Evolutionary conservation across 2,113 vertebrate species (phyloP), one percentile per base, ranked within the genome.

Genomic region (Lagopus muta): DNA sequence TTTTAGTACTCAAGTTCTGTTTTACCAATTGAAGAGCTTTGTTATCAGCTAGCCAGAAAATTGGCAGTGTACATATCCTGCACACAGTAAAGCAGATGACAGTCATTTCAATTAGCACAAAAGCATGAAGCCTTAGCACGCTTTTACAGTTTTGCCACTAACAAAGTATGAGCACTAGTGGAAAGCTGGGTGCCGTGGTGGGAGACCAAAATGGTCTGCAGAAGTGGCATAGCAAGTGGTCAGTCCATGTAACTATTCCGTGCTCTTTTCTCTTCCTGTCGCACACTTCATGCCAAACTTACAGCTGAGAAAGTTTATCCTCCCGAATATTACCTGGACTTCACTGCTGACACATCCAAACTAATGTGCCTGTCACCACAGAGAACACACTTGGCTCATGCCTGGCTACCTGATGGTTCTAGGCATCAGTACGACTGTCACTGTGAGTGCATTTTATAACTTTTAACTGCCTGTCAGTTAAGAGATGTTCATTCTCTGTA

Each of bases 21-120:
- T 76, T 79, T 79, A 21, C 74, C 40, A 38, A 13, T 28, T 55
- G 48, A 95, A 78, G 58, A 54, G 15, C 81, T 91, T 34, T 38
- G 18, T 74, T 72, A 81, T n/a, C 70, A 71, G 15, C 69, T 82
- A 87, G 50, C 40, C 69, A 86, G 61, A 81, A 78, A 67, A 20
- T 42, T 65, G 57, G 74, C 86, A 94, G 77, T 43, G 64, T 71
- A 78, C 2, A 6, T 8, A 72, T 67, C 61, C 66, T 57, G 60
- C 52, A 45, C 43, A 69, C 89, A 88, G 69, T 55, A 74, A 70
- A 90, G 38, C 78, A 83, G 73, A 66, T 42, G 28, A 62, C 64
- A 86, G 47, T 82, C 11, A 38, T 92, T 92, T 92, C 85, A 83
- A 57, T 80, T 67, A 89, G 34, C 32, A 67, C 14, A 28, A 11